Evolutionary conservation across 2,888 invertebrate species (phyloP).

Genomic region (Griposia aprilina): DNA sequence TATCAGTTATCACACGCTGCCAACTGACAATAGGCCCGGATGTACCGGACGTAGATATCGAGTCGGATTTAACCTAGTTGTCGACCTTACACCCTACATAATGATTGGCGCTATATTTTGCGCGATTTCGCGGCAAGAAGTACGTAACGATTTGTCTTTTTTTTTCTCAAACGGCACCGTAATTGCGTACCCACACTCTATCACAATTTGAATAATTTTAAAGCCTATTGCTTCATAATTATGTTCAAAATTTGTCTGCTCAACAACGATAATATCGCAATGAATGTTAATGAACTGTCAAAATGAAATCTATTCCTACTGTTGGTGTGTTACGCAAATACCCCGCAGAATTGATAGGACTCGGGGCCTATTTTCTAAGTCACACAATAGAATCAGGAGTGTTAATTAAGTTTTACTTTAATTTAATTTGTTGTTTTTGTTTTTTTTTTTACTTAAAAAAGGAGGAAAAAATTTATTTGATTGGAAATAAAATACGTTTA

Average conservation of each 20-base stretch:
- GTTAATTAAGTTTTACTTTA: background rate
- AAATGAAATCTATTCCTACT: no score
- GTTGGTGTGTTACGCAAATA: no score
- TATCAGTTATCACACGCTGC: constrained; percentile 30
- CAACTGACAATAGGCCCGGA: constrained; percentile 31
- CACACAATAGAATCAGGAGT: background rate
- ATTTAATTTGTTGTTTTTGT: background rate
- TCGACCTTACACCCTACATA: background rate
- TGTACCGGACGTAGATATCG: constrained; percentile 43
- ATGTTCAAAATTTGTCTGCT: no score
- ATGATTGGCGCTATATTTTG: constrained; percentile 33
- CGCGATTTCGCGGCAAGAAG: background rate
- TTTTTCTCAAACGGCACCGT: no score
- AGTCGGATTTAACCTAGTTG: constrained; percentile 37
- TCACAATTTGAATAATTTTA: no score
- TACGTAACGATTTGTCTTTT: background rate
- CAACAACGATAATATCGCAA: no score
- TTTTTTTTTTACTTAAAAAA: background rate
- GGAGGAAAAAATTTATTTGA: background rate
- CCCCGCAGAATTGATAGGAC: background rate
- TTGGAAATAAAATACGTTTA: background rate
- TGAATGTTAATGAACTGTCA: no score
- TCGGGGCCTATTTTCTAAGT: background rate
- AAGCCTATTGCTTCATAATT: no score
- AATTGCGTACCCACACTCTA: no score